Evolutionary conservation across 2,113 vertebrate species (phyloP).

Genomic region (Panthera uncia): DNA sequence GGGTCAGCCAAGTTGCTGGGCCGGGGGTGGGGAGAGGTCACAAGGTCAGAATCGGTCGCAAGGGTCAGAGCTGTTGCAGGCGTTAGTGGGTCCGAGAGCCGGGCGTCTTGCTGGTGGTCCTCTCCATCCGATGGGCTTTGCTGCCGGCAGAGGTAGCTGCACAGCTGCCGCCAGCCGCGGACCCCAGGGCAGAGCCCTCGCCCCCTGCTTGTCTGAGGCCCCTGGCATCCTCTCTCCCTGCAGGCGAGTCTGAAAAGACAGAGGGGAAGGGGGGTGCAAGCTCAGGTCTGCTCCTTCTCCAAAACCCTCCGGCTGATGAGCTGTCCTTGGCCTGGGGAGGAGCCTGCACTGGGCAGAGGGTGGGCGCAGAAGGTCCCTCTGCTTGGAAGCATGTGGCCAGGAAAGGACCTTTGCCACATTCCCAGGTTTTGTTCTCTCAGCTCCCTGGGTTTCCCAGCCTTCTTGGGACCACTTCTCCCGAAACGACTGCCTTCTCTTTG

Average conservation of each 20-base stretch:
- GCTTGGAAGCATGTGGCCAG: fast-evolving
- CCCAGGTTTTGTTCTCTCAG: neutral
- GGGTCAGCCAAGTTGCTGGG: fast-evolving
- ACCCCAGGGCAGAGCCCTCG: neutral
- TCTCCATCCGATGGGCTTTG: fast-evolving
- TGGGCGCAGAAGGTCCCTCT: neutral
- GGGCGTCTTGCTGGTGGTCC: fast-evolving
- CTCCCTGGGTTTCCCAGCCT: neutral
- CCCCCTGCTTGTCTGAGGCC: neutral
- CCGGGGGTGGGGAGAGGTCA: fast-evolving
- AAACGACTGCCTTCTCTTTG: neutral
- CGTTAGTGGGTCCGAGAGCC: fast-evolving
- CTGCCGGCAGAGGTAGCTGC: too few species aligned
- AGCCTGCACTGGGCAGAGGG: fast-evolving
- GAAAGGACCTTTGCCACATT: fast-evolving
- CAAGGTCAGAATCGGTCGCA: neutral
- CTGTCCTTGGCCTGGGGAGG: neutral
- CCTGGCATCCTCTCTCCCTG: neutral
- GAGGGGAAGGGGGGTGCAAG: fast-evolving
- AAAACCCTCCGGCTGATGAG: fast-evolving
- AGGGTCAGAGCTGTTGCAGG: neutral
- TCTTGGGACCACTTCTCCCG: neutral
- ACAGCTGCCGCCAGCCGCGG: fast-evolving
- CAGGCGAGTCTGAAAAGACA: neutral
- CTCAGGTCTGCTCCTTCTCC: neutral